Evolutionary conservation across 2,797 vertebrate genomes (phyloP), one percentile per base, ranked within the genome.

Genomic region (Neoniphon sammara): DNA sequence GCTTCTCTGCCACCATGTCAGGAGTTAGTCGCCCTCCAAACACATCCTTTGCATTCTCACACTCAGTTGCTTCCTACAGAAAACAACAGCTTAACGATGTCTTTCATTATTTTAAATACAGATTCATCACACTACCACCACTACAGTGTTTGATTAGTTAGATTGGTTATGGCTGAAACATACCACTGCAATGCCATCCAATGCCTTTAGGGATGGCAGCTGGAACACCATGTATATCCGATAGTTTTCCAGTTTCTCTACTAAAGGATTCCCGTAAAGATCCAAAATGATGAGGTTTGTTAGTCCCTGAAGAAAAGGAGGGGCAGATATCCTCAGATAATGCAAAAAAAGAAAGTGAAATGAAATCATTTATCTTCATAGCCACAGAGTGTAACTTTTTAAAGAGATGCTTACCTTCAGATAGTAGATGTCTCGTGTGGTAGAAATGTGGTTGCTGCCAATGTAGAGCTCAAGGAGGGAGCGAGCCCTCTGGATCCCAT

Each of bases 1-100:
- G 90, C 85, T 95, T 94, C 86, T 97, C 96, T 27, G 93, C 87
- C 50, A 97, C 89, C 94, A 96, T 94, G 87, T 98, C 97, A n/a
- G 92, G 84, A 7, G 92, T 96, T 15, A 98, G 92, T 80, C 95
- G 89, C 36, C 96, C 97, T 66, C 93, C 95, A 88, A 96, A 97
- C 71, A 95, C 83, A 70, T 95, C 94, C 83, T 95, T 96, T 42
- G 97, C 96, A 81, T 79, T 94, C 66, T 97, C 95, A 81, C 83
- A 91, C 88, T 98, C 96, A 12, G 86, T 58, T 57, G 73, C 36
- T 66, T 97, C 95, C 96, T 97, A 62, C 8, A 73, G 17, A 78
- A 76, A 70, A 71, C 36, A 83, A 73, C 3, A 78, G 14, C 27
- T 12, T 27, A 36, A 56, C 21, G 25, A 31, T 5, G 11, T 12